Base-by-base conservation (phyloP, 1,140 invertebrate genomes). In the Chelonus insularis region DNA sequence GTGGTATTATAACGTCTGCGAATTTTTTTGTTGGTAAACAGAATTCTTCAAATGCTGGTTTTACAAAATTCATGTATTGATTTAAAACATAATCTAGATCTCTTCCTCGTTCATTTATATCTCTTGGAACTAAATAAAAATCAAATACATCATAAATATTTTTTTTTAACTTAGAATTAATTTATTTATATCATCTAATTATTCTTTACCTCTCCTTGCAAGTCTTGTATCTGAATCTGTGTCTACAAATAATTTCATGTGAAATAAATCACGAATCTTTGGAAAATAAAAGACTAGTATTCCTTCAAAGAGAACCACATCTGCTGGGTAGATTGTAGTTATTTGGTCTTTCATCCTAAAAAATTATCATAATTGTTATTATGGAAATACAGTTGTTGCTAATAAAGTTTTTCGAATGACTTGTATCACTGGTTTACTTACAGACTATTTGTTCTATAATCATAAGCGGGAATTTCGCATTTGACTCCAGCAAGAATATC, bases 181-280 rank as follows among this genome's bases (percentile, higher is more conserved):
- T 23, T 43, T n/a, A 58, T 48, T 59, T 20, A 63, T 25, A 69
- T 41, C 12, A 63, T 45, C 57, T 43, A 60, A 59, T 6, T 67
- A 61, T 61, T 57, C 59, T 41, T 72, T 78, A 97, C 95, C 95
- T 90, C 97, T 86, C 71, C 97, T 86, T 1, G 96, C 93, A 12
- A 99, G 83, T 69, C 97, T 86, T 0, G 96, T 99, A 76, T 99
- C 97, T 0, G 97, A 96, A 83, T 99, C 97, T 0, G 96, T 98
- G 73, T 99, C 97, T 18, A 99, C 97, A 84, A 99, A 99, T 6
- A 99, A 83, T 81, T 99, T 99, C 95, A 99, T 98, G 75, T 99
- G 94, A 82, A 99, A 99, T 18, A 98, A 83, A 54, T 97, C 92
- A 57, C 97, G 82, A 54, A 99, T 91, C 76, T 97, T 91, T 7